Evolutionary conservation across 2,888 invertebrate species (phyloP).

Genomic region (Synanthedon formicaeformis): DNA sequence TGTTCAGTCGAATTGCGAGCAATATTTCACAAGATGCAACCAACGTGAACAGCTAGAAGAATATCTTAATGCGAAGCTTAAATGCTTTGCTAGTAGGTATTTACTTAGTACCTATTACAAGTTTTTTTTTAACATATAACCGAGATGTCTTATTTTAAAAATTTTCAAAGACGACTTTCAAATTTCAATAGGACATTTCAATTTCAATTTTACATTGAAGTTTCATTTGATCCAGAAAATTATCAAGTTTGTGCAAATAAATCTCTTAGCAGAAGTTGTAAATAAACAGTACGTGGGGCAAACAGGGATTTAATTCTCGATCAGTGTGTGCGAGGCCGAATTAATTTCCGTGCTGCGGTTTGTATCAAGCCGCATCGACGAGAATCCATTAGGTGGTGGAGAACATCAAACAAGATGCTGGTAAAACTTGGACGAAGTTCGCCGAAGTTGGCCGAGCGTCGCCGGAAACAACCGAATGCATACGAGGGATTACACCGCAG

Average conservation of each 20-base stretch:
- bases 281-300: too few species aligned
- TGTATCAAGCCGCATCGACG: conserved; percentile 14
- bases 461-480: not conserved
- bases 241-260: too few species aligned
- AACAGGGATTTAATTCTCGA: too few species aligned
- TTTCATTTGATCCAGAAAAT: too few species aligned
- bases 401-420: conserved; percentile 21
- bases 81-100: conserved; percentile 4
- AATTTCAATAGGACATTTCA: too few species aligned
- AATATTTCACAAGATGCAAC: conserved; percentile 45
- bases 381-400: conserved; percentile 21
- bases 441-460: conserved; percentile 4
- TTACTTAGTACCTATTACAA: too few species aligned
- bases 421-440: conserved; percentile 4
- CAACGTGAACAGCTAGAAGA: conserved; percentile 21
- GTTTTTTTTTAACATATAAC: too few species aligned
- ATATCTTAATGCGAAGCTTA: conserved; percentile 32
- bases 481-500: not conserved
- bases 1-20: conserved; percentile 5
- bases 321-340: conserved; percentile 11
- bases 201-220: too few species aligned
- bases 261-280: too few species aligned
- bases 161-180: too few species aligned
- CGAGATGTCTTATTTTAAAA: too few species aligned
- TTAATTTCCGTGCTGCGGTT: conserved; percentile 33